phyloP scores from a whole-genome alignment of 2,797 vertebrate genomes.

The Oreortyx pictus region DNA sequence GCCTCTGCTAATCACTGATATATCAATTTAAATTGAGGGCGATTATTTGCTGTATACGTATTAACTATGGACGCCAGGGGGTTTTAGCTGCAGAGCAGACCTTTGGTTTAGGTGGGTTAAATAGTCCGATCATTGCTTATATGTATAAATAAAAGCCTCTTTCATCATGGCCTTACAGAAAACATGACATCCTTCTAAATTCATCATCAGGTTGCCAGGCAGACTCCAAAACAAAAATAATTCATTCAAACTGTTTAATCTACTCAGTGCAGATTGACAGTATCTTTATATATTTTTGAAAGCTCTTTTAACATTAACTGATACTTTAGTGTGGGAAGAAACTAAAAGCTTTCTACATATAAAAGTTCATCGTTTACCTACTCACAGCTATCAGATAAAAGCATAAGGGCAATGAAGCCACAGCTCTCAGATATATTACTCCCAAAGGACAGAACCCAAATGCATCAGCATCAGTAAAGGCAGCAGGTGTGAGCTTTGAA shows the following conservation, averaged over 20 bases:
- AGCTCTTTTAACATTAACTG: constrained; percentile 81
- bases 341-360: constrained; percentile 77
- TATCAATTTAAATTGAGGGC: constrained; percentile 2
- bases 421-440: constrained; percentile 70
- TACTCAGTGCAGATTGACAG: constrained; percentile 78
- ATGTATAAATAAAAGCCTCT: constrained; percentile 64
- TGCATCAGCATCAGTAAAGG: constrained; percentile 61
- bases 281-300: constrained; percentile 82
- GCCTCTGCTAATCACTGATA: neutral
- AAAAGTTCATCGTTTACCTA: constrained; percentile 79
- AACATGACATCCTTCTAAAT: constrained; percentile 74
- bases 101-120: constrained; percentile 21
- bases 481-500: constrained; percentile 71
- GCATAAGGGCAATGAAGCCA: constrained; percentile 72
- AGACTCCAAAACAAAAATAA: constrained; percentile 80
- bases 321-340: constrained; percentile 79
- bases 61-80: neutral
- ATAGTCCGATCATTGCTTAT: constrained; percentile 31
- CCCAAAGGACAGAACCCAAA: constrained; percentile 70
- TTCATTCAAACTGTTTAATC: constrained; percentile 79
- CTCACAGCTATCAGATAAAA: constrained; percentile 78
- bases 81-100: constrained; percentile 2
- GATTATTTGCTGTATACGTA: neutral
- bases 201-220: constrained; percentile 70
- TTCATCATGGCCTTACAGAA: constrained; percentile 40